Base-by-base conservation (phyloP, 1,140 invertebrate species). In the Maniola jurtina region DNA sequence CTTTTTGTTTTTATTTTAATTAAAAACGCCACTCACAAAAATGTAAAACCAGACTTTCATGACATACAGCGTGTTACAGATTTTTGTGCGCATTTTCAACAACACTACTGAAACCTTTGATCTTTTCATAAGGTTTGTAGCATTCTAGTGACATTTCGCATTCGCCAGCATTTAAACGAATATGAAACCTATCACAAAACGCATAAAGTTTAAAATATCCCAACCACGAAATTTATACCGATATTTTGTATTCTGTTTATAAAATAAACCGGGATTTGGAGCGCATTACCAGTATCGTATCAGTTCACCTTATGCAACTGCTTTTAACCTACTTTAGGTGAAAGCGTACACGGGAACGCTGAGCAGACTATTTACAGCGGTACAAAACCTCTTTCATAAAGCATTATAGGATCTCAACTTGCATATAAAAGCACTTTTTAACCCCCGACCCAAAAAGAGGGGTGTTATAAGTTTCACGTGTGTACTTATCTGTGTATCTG, bases 281-380 rank as follows among this genome's bases (percentile, higher is more conserved):
- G 36, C 36, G 36, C 55, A 57, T 57, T 57, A 57, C 55, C 54
- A 7, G 35, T 33, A 57, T 57, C 55, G 35, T 40, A 57, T 40
- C 55, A 55, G 52, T 55, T 25, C 55, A 40, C 55, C 35, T 57
- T 57, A 57, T 57, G 36, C 36, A 57, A 38, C 55, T 38, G 55
- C 55, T 57, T 57, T 57, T 57, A 57, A 57, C 55, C 55, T 40
- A 57, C 55, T 57, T 57, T 57, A 16, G 55, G 14, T 57, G 35
- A 57, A 57, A 57, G 55, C 55, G 35, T 40, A 57, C 55, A 36
- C 55, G 55, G 55, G 9, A 36, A 34, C 6, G 55, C 11, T 57
- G 55, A 57, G 35, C 36, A 57, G 35, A 57, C 55, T 57, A 57
- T 57, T 57, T 57, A 57, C 34, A 36, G 55, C 35, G 55, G 14